These are phyloP conservation scores for Tipula confusa DNA, from an alignment of 2,888 invertebrate species.

Conservation along the genomic window DNA sequence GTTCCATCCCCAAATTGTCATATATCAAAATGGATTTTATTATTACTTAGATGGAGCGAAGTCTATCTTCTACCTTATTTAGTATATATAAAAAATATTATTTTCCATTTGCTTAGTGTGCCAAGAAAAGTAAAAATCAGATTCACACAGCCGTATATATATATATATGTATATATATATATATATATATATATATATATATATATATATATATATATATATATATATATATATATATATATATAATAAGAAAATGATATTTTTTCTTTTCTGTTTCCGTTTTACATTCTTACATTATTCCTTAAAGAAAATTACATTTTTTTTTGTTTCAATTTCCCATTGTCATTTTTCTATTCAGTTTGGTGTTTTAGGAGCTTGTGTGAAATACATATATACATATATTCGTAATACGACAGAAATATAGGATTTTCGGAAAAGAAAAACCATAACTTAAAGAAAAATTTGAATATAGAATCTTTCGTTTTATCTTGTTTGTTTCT, in stretches of 20 bases:
- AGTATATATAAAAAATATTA: too few species aligned
- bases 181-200: not conserved
- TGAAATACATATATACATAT: not conserved
- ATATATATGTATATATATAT: not conserved
- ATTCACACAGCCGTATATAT: too few species aligned
- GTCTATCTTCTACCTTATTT: not conserved
- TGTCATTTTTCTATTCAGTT: not conserved
- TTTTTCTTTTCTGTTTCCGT: not conserved
- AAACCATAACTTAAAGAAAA: not conserved
- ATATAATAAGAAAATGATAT: not conserved
- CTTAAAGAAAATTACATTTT: conserved; percentile 3
- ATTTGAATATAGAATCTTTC: not conserved
- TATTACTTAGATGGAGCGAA: not conserved
- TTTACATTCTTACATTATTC: not conserved
- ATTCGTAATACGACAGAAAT: not conserved
- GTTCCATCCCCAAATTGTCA: not conserved
- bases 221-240: not conserved
- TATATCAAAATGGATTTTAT: conserved; percentile 12
- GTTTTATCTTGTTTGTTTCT: not conserved
- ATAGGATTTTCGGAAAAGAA: not conserved
- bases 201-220: not conserved
- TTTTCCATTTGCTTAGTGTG: not conserved
- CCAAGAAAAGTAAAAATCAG: not conserved
- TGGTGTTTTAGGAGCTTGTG: not conserved
- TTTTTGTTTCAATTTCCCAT: conserved; percentile 20